Base-by-base conservation (phyloP, 2,113 vertebrate genomes). In the Paradoxurus hermaphroditus region DNA sequence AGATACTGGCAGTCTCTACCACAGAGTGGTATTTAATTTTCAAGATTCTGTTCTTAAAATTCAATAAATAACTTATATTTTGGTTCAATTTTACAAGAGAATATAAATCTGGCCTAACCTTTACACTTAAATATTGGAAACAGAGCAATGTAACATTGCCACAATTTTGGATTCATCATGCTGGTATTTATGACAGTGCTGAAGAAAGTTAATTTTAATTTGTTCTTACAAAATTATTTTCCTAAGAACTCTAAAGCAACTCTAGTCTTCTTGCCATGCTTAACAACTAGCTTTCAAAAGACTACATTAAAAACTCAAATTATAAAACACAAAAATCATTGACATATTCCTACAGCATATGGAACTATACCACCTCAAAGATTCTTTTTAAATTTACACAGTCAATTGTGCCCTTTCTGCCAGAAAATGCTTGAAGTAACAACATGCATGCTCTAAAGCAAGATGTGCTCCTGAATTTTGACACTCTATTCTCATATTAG, bases 261-360 rank as follows among this genome's bases (percentile, higher is more conserved):
- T 96, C 68, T 90, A 85, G 81, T 95, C 96, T 95, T 95, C 93
- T 85, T 98, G 97, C 98, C 95, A 98, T 98, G 97, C 96, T 95
- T 98, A 98, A 97, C 96, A 97, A 94, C 97, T 87, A 98, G 98
- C 81, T 97, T 98, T 98, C 97, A 97, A 98, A 98, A 87, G 84
- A 97, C 94, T 98, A 86, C 97, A 98, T 98, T 98, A 98, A 97
- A 98, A 97, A 97, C 96, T 97, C 92, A 96, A 97, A 97, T 96
- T 97, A 94, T 65, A 96, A 96, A 97, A 97, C 91, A 68, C 87
- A 96, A 97, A 94, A 98, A 95, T 94, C 97, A 97, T 89, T 98
- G 97, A 97, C 98, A 98, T 98, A 98, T 98, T 98, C 97, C 92
- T 95, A 95, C 79, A 92, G 95, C 98, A 98, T 98, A 97, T 98